A percentile compares a stretch with the other conserved stretches of the same genome.
Conservation (phyloP, 2,113 vertebrate species). For the Theristicus caerulescens region DNA sequence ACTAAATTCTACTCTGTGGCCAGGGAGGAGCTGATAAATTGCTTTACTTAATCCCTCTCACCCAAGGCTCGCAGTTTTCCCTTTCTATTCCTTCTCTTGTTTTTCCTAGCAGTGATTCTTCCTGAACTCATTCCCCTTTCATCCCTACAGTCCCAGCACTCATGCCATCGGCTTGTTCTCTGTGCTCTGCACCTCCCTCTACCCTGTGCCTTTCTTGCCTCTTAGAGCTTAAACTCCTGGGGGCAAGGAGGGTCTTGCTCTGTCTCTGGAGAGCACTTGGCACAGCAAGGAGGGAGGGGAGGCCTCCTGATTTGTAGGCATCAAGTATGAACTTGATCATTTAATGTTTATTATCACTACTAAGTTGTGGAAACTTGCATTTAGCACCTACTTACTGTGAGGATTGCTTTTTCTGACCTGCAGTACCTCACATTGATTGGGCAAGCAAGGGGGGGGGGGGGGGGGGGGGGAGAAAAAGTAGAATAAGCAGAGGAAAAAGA, state of each 20-base stretch:
- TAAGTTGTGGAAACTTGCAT: no score
- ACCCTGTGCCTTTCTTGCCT: neutral
- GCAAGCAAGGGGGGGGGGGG: neutral
- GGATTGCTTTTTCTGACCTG: neutral
- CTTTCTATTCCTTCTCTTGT: neutral
- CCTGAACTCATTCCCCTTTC: neutral
- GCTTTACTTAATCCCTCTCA: neutral
- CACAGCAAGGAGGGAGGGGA: neutral
- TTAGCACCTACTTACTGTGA: neutral
- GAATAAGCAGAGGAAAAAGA: neutral
- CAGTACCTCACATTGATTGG: rapidly evolving
- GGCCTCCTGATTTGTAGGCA: neutral
- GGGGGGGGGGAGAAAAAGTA: neutral
- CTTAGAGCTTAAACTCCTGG: neutral
- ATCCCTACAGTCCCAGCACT: neutral
- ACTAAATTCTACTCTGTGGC: neutral
- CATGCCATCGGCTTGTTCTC: rapidly evolving
- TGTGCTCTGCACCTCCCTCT: neutral
- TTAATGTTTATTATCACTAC: no score
- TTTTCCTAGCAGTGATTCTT: neutral
- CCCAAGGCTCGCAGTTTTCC: neutral
- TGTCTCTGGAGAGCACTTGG: neutral
- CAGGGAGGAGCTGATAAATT: neutral
- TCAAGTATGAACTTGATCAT: neutral
- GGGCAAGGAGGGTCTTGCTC: neutral